phyloP scores from a whole-genome alignment of 2,113 vertebrate species.

The Burhinus bistriatus region DNA sequence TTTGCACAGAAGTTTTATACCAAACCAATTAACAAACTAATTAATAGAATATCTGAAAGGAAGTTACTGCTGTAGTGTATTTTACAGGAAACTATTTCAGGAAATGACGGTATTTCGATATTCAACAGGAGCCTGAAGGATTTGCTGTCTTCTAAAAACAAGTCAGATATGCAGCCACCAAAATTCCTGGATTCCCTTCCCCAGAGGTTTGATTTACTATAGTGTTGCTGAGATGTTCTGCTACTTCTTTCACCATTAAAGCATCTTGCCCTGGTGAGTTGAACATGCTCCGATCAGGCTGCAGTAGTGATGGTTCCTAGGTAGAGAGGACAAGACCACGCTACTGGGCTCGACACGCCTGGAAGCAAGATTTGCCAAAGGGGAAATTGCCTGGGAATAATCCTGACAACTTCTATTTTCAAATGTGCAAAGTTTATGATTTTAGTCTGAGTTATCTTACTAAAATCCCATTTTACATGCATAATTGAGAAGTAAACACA shows the following conservation, averaged over 20 bases:
- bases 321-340: not conserved
- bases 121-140: not conserved
- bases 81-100: not conserved
- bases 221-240: not conserved
- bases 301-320: rapidly evolving
- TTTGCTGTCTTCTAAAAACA: not conserved
- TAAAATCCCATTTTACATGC: not conserved
- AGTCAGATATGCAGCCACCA: not conserved
- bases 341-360: rapidly evolving
- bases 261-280: not conserved
- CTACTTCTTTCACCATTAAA: not conserved
- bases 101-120: not conserved
- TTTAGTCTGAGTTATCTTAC: not conserved
- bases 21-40: not conserved
- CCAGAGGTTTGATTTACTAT: not conserved
- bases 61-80: not conserved
- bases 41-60: not conserved
- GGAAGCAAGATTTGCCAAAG: not conserved
- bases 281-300: not conserved
- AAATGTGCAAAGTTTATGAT: not conserved
- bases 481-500: not conserved
- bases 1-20: not conserved
- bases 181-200: not conserved
- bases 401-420: not conserved
- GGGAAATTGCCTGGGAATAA: not conserved